Percentiles rank a stretch among this genome's conserved stretches.
Conservation (phyloP, 2,888 invertebrate species). For the Cerastoderma edule region DNA sequence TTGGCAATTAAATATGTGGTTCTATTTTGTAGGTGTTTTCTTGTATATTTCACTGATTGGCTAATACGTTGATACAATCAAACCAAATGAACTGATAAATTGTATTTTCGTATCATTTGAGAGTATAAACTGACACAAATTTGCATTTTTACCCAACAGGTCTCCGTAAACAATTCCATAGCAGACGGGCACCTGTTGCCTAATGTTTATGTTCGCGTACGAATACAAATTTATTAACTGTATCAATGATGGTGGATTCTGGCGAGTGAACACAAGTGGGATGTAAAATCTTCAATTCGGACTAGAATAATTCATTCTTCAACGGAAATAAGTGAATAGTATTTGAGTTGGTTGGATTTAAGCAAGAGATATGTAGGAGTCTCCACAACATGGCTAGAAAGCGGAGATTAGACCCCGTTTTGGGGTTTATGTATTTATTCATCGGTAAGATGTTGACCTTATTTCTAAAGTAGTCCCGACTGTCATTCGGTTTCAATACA, state of each 20-base stretch:
- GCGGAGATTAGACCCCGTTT: conserved; percentile 53
- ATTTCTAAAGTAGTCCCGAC: conserved; percentile 42
- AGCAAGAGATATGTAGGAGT: conserved; percentile 3
- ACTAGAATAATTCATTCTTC: background rate
- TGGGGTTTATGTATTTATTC: conserved; percentile 51
- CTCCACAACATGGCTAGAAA: conserved; percentile 49
- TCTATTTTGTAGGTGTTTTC: too few species aligned
- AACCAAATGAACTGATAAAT: too few species aligned
- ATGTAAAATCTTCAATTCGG: background rate
- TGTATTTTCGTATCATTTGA: too few species aligned
- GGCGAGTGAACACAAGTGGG: conserved; percentile 1
- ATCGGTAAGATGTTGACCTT: conserved; percentile 57
- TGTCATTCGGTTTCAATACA: conserved; percentile 31
- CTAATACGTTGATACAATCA: too few species aligned
- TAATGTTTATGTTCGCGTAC: conserved; percentile 39
- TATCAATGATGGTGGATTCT: conserved; percentile 61
- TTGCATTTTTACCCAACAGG: too few species aligned
- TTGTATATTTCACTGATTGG: too few species aligned
- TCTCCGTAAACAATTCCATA: too few species aligned
- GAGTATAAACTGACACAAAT: too few species aligned
- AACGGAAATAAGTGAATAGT: background rate
- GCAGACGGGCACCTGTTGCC: too few species aligned
- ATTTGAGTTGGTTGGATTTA: background rate
- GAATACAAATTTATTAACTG: conserved; percentile 42
- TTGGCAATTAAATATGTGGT: too few species aligned